Conservation (phyloP, 1,140 invertebrate genomes). For the Brachionus angularis region DNA sequence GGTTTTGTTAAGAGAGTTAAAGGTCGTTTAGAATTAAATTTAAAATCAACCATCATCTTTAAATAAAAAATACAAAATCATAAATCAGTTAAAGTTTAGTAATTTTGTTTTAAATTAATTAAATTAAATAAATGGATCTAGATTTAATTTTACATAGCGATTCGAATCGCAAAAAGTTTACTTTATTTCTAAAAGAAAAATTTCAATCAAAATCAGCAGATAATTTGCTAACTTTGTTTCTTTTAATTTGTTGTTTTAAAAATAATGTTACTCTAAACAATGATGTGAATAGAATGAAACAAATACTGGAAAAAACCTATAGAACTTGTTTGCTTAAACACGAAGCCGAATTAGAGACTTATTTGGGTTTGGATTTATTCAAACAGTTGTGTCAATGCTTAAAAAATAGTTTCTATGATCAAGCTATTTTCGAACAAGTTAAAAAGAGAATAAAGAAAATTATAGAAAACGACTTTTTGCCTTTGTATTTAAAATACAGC, state of each 20-base stretch:
- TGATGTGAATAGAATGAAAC: neutral
- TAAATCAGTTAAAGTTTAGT: no score
- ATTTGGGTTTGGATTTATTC: neutral
- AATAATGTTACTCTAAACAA: constrained; percentile 9
- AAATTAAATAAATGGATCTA: neutral
- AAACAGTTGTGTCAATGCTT: neutral
- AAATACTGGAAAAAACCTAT: neutral
- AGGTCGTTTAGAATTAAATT: no score
- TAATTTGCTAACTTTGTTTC: constrained; percentile 1
- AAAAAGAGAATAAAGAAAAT: neutral
- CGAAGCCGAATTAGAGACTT: neutral
- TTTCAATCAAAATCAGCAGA: neutral
- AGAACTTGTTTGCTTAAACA: neutral
- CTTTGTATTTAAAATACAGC: neutral
- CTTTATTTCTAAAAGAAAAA: neutral
- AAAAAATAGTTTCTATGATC: neutral
- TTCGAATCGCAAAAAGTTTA: neutral
- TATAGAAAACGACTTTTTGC: neutral
- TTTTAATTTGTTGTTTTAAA: constrained; percentile 10
- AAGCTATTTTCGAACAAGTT: neutral
- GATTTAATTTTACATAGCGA: neutral
- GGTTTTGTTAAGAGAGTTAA: no score
- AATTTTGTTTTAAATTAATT: neutral
- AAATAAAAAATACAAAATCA: no score
- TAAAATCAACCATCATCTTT: no score